Evolutionary conservation across 2,797 vertebrate genomes (phyloP), one percentile per base, ranked within the genome.

Genomic region (Cercopithecus hamlyni): DNA sequence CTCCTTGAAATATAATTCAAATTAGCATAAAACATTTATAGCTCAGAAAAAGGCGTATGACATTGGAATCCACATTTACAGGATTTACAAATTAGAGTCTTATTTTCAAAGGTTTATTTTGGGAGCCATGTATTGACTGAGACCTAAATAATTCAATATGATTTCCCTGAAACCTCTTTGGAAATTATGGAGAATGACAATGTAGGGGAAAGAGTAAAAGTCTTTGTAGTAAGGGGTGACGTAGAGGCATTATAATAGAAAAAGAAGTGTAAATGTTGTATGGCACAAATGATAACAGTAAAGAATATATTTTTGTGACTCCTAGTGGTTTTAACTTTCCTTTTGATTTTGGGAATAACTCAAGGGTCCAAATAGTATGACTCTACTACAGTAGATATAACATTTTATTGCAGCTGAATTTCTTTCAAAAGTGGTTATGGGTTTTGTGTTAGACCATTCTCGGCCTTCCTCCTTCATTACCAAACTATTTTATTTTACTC

Each of bases 281-380:
- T 91, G 22, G 61, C 57, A 92, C 79, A 94, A 48, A 76, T 36
- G 2, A 17, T 67, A 4, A 36, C 10, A 73, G 0, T 85, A 50
- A 81, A 79, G 3, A 52, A 72, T 45, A 0, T 27, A 27, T 93
- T 87, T 97, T 89, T 75, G 39, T 72, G 79, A 24, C 33, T 89
- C 4, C 4, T 89, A 22, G 9, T 92, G 12, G 14, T 73, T 93
- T 72, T 30, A 81, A 88, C 8, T 73, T 93, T 90, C 50, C 87
- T 96, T 19, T 75, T 76, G 22, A 90, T 93, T 96, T 94, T 85
- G 27, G 87, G 76, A 96, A 24, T 93, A 72, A 77, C 87, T 89
- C 2, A 30, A 84, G 57, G 3, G 33, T 48, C 48, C 9, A 41
- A 4, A 24, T 67, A 77, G 7, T 48, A 72, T 76, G 39, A 73